A percentile compares a stretch with the other conserved stretches of the same genome.
Evolutionary conservation across 2,888 invertebrate species (phyloP).

Genomic region (Cerastoderma edule): DNA sequence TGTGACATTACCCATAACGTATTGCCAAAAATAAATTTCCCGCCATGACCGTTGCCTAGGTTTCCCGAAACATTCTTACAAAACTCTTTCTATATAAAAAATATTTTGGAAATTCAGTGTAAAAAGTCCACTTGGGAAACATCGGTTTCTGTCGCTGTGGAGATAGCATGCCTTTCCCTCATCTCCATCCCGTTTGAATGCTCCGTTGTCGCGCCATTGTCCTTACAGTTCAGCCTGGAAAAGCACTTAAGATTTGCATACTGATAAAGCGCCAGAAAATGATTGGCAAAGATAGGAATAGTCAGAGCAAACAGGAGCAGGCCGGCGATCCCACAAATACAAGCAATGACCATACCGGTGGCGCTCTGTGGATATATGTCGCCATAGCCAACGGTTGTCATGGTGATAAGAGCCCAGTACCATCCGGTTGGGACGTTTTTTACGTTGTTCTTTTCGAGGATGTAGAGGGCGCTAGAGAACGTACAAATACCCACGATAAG

Average conservation of each 20-base stretch:
- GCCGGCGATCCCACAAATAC: constrained; percentile 44
- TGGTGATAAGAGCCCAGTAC: constrained; percentile 55
- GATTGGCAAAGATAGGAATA: constrained; percentile 55
- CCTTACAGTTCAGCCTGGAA: background rate
- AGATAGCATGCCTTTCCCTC: too few species aligned
- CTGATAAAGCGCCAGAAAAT: constrained; percentile 49
- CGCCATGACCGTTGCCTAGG: too few species aligned
- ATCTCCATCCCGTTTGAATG: too few species aligned
- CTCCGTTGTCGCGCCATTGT: too few species aligned
- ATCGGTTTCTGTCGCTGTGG: too few species aligned
- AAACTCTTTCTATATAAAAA: too few species aligned
- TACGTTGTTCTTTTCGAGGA: constrained; percentile 29
- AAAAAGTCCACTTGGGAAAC: too few species aligned
- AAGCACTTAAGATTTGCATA: constrained; percentile 34
- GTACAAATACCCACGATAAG: constrained; percentile 44
- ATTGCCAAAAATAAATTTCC: too few species aligned
- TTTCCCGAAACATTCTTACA: too few species aligned
- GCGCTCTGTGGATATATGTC: constrained; percentile 36
- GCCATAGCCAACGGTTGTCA: constrained; percentile 58
- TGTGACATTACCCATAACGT: too few species aligned
- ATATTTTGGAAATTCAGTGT: too few species aligned
- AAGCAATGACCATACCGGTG: constrained; percentile 29
- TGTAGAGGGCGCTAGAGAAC: constrained; percentile 49
- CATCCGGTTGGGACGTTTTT: constrained; percentile 42
- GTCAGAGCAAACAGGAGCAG: constrained; percentile 52